Base-by-base conservation (phyloP, 2,113 vertebrate genomes). In the Phycodurus eques region DNA sequence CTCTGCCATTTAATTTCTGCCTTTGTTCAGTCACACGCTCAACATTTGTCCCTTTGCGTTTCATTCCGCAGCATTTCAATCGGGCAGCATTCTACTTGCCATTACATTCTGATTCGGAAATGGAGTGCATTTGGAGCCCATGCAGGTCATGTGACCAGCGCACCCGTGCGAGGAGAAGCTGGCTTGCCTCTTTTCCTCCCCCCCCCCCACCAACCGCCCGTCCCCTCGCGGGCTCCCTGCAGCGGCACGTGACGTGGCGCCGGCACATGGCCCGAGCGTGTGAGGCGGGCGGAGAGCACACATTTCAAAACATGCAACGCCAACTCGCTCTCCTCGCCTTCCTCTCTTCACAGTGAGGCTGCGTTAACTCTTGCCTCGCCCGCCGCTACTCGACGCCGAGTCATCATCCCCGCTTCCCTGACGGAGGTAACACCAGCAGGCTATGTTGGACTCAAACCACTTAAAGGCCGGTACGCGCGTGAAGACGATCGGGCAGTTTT, bases 241-340 rank as follows among this genome's bases (percentile, higher is more conserved):
- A 91, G 92, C 83, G 71, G 89, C 92, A 93, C 91, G 92, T 94
- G 92, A 94, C 82, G 76, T 64, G 86, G 80, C 74, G 66, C 80
- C 90, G 63, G 92, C 93, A 94, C 93, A 93, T 94, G 92, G 89
- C 89, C 90, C 43, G 83, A 83, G 89, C 89, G 90, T 93, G 92
- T 93, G 92, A 92, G 72, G 74, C 47, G 17, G 80, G 11, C 77
- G 49, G 73, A 76, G 80, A 67, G 80, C 15, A 35, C 31, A 33
- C 59, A 83, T 79, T 82, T 84, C 65, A 77, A 83, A 87, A 83
- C 87, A 86, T 87, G 85, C 80, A 80, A 79, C 77, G 79, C 57
- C 31, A 76, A 75, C 79, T 27, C 27, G 12, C 31, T 44, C 31
- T 72, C 69, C 79, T 70, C 53, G 69, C 60, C 70, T 72, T 64